Conservation (phyloP, 1,140 invertebrate genomes). For the Magallana angulata region DNA sequence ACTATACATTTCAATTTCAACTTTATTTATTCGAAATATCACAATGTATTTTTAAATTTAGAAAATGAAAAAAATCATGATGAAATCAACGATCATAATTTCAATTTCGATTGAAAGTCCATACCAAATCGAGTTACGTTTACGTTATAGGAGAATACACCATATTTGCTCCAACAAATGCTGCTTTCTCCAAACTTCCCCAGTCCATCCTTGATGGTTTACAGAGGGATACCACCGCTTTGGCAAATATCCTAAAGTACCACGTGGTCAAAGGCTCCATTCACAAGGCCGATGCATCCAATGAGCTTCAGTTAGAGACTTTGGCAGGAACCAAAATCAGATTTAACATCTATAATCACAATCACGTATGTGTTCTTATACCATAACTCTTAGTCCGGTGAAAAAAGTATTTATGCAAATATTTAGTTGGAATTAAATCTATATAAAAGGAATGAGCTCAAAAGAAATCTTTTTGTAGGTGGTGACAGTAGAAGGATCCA, state of each 20-base stretch:
- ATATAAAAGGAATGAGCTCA: too few species aligned
- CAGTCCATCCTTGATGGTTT: slow-evolving; percentile 83
- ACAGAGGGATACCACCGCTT: slow-evolving; percentile 83
- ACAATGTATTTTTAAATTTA: too few species aligned
- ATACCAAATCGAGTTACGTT: too few species aligned
- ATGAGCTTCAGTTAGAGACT: slow-evolving; percentile 53
- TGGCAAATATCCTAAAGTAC: slow-evolving; percentile 87
- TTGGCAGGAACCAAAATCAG: slow-evolving; percentile 54
- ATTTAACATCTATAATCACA: slow-evolving; percentile 58
- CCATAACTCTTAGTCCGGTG: neutral
- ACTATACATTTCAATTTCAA: too few species aligned
- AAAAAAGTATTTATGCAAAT: too few species aligned
- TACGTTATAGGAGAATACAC: slow-evolving; percentile 80
- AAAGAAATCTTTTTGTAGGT: slow-evolving; percentile 32
- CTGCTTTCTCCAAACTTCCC: slow-evolving; percentile 86
- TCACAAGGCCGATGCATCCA: slow-evolving; percentile 50
- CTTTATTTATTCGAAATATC: too few species aligned
- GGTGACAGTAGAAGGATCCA: slow-evolving; percentile 59
- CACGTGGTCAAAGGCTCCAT: slow-evolving; percentile 83
- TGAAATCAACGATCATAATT: too few species aligned
- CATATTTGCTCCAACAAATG: slow-evolving; percentile 91
- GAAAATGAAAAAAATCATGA: too few species aligned
- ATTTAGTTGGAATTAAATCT: too few species aligned
- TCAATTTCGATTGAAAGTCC: too few species aligned
- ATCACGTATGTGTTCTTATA: slow-evolving; percentile 43